phyloP scores from a whole-genome alignment of 2,113 vertebrate genomes.

The Chaetodon auriga region DNA sequence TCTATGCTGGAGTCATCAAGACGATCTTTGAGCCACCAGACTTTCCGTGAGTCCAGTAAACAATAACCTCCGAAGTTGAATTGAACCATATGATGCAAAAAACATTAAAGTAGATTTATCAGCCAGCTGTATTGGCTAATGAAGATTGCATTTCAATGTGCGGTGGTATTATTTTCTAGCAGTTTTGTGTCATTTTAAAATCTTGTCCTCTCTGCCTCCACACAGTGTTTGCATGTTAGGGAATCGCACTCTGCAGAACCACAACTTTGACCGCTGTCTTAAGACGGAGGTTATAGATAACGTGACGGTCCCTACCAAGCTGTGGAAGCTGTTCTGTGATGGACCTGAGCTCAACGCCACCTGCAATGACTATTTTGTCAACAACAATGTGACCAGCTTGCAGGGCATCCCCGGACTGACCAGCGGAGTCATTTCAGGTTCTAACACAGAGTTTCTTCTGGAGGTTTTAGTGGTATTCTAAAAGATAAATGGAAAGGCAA shows the following conservation, averaged over 20 bases:
- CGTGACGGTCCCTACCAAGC: conserved; percentile 81
- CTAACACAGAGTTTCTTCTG: conserved; percentile 1
- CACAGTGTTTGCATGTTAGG: conserved; percentile 93
- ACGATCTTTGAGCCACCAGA: conserved; percentile 91
- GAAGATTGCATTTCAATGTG: background rate
- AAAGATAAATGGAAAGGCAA: too few species aligned
- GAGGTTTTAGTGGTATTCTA: background rate
- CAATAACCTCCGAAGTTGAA: too few species aligned
- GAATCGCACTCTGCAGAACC: conserved; percentile 91
- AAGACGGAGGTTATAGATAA: conserved; percentile 85
- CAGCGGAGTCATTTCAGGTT: conserved; percentile 87
- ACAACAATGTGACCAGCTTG: conserved; percentile 90
- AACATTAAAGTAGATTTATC: background rate
- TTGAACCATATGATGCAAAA: too few species aligned
- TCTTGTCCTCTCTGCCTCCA: background rate
- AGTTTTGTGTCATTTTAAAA: background rate
- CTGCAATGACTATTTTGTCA: conserved; percentile 89
- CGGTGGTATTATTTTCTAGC: background rate
- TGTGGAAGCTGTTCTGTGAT: conserved; percentile 92
- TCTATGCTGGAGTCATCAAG: conserved; percentile 97
- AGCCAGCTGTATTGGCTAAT: background rate
- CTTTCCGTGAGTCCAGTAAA: conserved; percentile 88
- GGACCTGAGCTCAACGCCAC: conserved; percentile 80
- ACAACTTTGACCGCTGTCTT: conserved; percentile 86
- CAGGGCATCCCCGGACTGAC: conserved; percentile 94